Evolutionary conservation across 2,888 invertebrate genomes (phyloP), one percentile per base, ranked within the genome.

Genomic region (Chrysolina haemoptera): DNA sequence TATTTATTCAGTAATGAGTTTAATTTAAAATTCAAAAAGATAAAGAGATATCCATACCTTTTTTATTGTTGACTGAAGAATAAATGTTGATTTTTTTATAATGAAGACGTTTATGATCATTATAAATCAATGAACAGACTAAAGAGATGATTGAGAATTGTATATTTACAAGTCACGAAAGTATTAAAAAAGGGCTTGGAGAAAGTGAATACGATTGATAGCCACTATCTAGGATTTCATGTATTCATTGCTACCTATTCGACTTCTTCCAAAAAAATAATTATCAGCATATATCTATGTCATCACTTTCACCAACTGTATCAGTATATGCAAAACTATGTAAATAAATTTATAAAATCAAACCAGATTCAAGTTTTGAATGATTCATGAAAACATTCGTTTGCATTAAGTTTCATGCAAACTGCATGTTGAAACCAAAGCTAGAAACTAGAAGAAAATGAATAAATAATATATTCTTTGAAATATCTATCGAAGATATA

Each of bases 251-350:
- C 48, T 16, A 50, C 1, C n/a, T 16, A 50, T 16, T 50, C 16
- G 20, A 16, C 10, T 53, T 4, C 16, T 27, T 5, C 22, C 27
- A 59, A 27, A n/a, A 14, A 46, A 59, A 9, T 14, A 27, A 5
- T 6, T 6, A 14, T 12, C 35, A 12, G 8, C 27, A 14, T n/a
- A 22, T 35, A 8, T 59, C n/a, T 10, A 59, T 35, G 35, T 59
- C 59, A 59, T 35, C 22, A 59, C 59, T 59, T 59, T 59, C 59
- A 59, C 59, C 59, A 59, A 59, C 35, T 59, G 14, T n/a, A 59
- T 35, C 18, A 18, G 18, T 55, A 12, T 22, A 27, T 59, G 59
- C 27, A 59, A 27, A 59, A 59, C 22, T 59, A 59, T 59, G 27
- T 10, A 35, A 35, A 59, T 12, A 59, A 8, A 59, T 59, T 35